phyloP scores from a whole-genome alignment of 2,797 vertebrate species.

The Enteromius radiatus region DNA sequence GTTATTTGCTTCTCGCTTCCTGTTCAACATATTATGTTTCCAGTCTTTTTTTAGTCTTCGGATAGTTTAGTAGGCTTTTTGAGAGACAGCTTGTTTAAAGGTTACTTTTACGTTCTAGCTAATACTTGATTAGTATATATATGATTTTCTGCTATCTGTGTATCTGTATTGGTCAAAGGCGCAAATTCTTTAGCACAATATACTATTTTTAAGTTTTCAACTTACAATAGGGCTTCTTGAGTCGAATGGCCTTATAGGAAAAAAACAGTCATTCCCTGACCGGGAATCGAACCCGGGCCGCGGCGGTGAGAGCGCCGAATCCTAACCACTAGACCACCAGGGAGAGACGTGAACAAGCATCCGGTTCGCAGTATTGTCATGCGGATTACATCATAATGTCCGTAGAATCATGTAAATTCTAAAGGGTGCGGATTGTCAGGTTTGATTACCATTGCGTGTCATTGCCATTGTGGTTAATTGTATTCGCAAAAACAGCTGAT shows the following conservation, averaged over 20 bases:
- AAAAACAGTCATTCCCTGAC: conserved; percentile 67
- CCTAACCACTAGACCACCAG: conserved; percentile 84
- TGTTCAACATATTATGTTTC: accelerated
- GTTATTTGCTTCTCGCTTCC: accelerated
- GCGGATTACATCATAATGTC: too few species aligned
- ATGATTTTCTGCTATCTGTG: not conserved
- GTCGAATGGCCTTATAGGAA: not conserved
- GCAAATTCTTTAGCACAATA: accelerated
- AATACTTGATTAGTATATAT: too few species aligned
- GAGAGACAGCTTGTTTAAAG: too few species aligned
- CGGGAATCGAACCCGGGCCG: conserved; percentile 78
- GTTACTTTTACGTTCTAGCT: not conserved
- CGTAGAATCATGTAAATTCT: not conserved
- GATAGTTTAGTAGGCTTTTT: not conserved
- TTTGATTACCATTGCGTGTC: not conserved
- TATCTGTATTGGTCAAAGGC: not conserved
- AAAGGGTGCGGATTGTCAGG: not conserved
- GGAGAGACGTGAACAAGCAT: not conserved
- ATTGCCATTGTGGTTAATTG: not conserved
- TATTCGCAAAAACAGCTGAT: not conserved
- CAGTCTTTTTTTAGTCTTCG: too few species aligned
- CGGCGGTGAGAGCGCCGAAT: conserved; percentile 78
- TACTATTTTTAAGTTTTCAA: not conserved
- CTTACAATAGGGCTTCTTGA: accelerated
- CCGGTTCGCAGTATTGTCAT: not conserved